These are phyloP conservation scores for Odontamblyopus rebecca DNA, from an alignment of 2,797 vertebrate genomes.

Conservation along the genomic window DNA sequence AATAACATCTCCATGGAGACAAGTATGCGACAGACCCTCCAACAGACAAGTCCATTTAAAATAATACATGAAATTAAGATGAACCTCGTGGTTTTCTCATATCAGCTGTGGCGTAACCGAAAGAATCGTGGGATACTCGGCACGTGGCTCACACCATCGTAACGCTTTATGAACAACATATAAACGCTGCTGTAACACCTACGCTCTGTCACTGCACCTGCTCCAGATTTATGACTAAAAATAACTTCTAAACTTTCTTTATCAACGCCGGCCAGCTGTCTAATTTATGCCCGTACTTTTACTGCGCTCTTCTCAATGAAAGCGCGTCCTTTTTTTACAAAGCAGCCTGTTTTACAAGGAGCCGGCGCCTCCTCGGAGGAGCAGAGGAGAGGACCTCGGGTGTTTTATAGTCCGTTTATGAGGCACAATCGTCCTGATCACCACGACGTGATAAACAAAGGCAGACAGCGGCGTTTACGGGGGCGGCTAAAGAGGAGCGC, in stretches of 20 bases:
- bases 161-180: neutral
- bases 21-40: too few species aligned
- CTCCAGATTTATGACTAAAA: neutral
- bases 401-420: conserved; percentile 55
- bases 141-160: too few species aligned
- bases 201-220: neutral
- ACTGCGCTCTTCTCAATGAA: conserved; percentile 52
- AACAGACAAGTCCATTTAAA: too few species aligned
- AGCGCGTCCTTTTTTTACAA: conserved; percentile 43
- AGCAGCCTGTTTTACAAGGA: conserved; percentile 31
- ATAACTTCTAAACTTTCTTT: conserved; percentile 10
- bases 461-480: conserved; percentile 54
- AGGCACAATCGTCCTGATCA: conserved; percentile 49
- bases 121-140: too few species aligned
- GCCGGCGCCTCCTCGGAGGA: conserved; percentile 36
- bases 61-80: too few species aligned
- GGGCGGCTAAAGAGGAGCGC: conserved; percentile 52
- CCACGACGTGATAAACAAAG: conserved; percentile 61
- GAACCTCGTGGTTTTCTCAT: too few species aligned
- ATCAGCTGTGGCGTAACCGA: too few species aligned
- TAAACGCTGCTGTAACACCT: neutral
- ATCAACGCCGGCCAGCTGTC: conserved; percentile 12
- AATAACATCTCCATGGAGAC: too few species aligned
- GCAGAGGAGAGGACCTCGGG: conserved; percentile 28
- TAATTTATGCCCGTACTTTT: conserved; percentile 42